These are phyloP conservation scores for Heliconius nattereri DNA, from an alignment of 1,140 invertebrate genomes.

Conservation along the genomic window DNA sequence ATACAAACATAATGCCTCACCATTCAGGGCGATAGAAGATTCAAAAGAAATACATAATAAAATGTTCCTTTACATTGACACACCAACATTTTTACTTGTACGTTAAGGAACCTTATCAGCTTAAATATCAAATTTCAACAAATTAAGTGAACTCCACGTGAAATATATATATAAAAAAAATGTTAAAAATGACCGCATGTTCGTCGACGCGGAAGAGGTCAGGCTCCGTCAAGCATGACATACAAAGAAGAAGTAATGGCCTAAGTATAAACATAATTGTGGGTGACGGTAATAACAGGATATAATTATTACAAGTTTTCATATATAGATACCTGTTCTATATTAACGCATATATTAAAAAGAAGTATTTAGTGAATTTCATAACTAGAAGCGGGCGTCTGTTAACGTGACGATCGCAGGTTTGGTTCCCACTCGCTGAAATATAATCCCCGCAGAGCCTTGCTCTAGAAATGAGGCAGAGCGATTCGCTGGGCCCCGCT, in stretches of 20 bases:
- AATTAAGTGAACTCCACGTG: background rate
- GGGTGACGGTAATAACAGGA: constrained; percentile 25
- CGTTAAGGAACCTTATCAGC: background rate
- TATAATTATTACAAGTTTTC: constrained; percentile 19
- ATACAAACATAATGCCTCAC: too few species aligned
- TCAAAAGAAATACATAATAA: too few species aligned
- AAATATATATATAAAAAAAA: background rate
- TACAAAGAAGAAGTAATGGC: constrained; percentile 26
- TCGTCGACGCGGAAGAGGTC: constrained; percentile 40
- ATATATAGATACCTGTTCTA: background rate
- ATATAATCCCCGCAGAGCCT: too few species aligned
- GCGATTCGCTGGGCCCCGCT: too few species aligned
- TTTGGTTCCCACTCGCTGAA: too few species aligned
- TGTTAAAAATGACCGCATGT: background rate
- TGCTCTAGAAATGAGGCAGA: background rate
- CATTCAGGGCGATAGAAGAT: too few species aligned
- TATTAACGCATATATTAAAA: background rate
- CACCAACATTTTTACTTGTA: too few species aligned
- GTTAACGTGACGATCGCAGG: too few species aligned
- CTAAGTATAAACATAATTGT: constrained; percentile 27
- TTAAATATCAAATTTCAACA: background rate
- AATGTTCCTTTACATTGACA: too few species aligned
- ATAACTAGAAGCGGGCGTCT: too few species aligned
- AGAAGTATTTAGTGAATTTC: too few species aligned
- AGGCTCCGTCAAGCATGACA: constrained; percentile 41